phyloP scores from a whole-genome alignment of 2,797 vertebrate species.

The Atherinosoma microstoma region DNA sequence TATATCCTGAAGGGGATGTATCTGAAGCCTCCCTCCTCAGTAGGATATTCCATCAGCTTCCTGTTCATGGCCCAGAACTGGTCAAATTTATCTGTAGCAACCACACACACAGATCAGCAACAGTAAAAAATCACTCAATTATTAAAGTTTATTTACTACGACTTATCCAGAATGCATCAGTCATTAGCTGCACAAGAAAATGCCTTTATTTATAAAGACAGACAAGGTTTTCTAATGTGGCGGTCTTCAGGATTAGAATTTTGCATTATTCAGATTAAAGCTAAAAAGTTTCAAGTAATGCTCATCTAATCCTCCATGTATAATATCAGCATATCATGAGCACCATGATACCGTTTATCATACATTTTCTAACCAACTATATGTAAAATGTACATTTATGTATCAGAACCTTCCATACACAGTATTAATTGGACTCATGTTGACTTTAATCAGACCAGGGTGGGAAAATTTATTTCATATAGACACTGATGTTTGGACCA shows the following conservation, averaged over 20 bases:
- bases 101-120: slow-evolving; percentile 12
- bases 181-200: not conserved
- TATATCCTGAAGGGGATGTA: slow-evolving; percentile 99
- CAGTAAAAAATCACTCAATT: not conserved
- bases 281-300: not conserved
- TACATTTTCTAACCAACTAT: not conserved
- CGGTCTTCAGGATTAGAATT: not conserved
- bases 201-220: not conserved
- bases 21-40: slow-evolving; percentile 96
- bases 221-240: not conserved
- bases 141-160: too few species aligned
- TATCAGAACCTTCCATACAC: not conserved
- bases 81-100: slow-evolving; percentile 94
- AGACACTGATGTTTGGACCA: not conserved
- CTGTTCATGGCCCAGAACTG: slow-evolving; percentile 99
- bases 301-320: not conserved
- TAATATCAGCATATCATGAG: not conserved
- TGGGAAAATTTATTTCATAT: not conserved
- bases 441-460: not conserved
- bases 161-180: not conserved
- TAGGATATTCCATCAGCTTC: slow-evolving; percentile 97
- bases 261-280: not conserved
- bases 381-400: too few species aligned
- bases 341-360: not conserved
- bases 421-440: not conserved